A percentile compares a stretch with the other conserved stretches of the same genome.
These are phyloP conservation scores for Acromyrmex echinatior DNA, from an alignment of 1,140 invertebrate genomes.

Conservation along the genomic window DNA sequence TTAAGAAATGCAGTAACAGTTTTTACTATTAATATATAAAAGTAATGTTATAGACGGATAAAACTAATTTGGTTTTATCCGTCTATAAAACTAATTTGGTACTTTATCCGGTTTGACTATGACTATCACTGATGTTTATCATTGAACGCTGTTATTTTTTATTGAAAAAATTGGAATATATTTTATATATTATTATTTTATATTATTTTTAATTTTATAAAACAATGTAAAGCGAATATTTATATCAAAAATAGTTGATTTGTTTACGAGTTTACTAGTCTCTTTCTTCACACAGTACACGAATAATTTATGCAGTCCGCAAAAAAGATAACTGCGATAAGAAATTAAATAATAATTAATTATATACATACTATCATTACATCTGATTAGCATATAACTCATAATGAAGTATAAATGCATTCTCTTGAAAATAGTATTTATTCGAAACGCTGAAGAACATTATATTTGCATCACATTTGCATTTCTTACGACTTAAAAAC, in stretches of 20 bases:
- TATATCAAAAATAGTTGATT: slow-evolving; percentile 38
- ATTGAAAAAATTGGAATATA: not conserved
- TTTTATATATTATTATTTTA: not conserved
- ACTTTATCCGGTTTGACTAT: not conserved
- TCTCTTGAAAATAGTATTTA: slow-evolving; percentile 21
- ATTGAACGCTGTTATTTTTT: not conserved
- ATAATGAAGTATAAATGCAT: slow-evolving; percentile 11
- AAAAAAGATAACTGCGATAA: not conserved
- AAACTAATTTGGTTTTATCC: not conserved
- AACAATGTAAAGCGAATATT: slow-evolving; percentile 10
- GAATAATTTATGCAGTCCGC: not conserved
- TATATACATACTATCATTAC: slow-evolving; percentile 7
- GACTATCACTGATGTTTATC: not conserved
- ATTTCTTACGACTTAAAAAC: not conserved
- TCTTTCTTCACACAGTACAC: slow-evolving; percentile 23
- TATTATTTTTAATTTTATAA: slow-evolving; percentile 25
- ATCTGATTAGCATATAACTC: slow-evolving; percentile 25
- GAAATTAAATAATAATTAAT: slow-evolving; percentile 27
- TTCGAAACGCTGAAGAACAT: not conserved
- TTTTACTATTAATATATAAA: not conserved
- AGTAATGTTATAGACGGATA: not conserved
- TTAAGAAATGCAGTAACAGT: not conserved
- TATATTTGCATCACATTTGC: slow-evolving; percentile 18
- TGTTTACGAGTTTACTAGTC: slow-evolving; percentile 9
- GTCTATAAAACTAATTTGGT: too few relatives aligned